Base-by-base conservation (phyloP, 1,140 invertebrate species). In the Achroia grisella region DNA sequence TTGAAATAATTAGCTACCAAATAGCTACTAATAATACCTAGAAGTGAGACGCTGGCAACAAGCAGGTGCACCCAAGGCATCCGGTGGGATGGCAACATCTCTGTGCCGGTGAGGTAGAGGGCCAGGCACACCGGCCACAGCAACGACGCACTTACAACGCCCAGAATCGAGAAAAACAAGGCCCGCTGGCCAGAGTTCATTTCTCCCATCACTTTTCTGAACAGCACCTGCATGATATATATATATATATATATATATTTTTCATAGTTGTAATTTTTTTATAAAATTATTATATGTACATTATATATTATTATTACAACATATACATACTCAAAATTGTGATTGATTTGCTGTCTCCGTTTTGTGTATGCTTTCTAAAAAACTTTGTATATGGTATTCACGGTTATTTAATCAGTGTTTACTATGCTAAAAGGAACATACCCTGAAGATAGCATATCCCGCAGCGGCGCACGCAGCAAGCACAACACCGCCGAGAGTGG, bases 371-470 rank as follows among this genome's bases (percentile, higher is more conserved):
- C n/a, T n/a, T n/a, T n/a, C n/a, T n/a, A n/a, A n/a, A n/a, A n/a
- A n/a, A n/a, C n/a, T n/a, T n/a, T n/a, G n/a, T n/a, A n/a, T n/a
- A n/a, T n/a, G n/a, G n/a, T n/a, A n/a, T n/a, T n/a, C n/a, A n/a
- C n/a, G n/a, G n/a, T n/a, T n/a, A n/a, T n/a, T n/a, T n/a, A n/a
- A n/a, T n/a, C n/a, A n/a, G n/a, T n/a, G n/a, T n/a, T n/a, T n/a
- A n/a, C n/a, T n/a, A n/a, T n/a, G n/a, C n/a, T n/a, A n/a, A n/a
- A n/a, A 51, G 11, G 36, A 44, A 59, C 53, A 84, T 84, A 96
- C 94, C 90, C 97, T 97, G 72, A 97, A 97, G 56, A 97, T 94
- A 44, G 95, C 95, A 60, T 95, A 96, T 34, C 93, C 93, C 9
- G 95, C 94, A 35, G 95, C 95, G 35, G 96, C 93, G 13, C 93